phyloP scores from a whole-genome alignment of 2,797 vertebrate genomes.

The Sebastes glaucus region DNA sequence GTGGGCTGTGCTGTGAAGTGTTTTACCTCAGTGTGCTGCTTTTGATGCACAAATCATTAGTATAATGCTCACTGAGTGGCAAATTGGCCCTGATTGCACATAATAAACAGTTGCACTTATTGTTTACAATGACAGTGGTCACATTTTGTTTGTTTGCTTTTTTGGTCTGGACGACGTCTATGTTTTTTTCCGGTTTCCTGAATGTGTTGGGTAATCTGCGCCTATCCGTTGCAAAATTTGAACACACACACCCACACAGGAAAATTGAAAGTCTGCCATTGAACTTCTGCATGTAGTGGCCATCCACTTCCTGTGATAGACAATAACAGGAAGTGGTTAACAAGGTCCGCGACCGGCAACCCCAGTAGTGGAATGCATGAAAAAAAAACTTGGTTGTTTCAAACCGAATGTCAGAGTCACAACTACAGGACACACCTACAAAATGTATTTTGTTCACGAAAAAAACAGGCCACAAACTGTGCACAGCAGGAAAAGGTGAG shows the following conservation, averaged over 20 bases:
- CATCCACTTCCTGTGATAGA: conserved; percentile 79
- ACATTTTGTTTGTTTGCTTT: conserved; percentile 23
- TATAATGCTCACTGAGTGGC: conserved; percentile 1
- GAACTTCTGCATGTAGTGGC: conserved; percentile 72
- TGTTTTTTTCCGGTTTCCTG: conserved; percentile 14
- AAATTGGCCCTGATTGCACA: conserved; percentile 17
- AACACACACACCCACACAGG: conserved; percentile 11
- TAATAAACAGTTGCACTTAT: conserved; percentile 9
- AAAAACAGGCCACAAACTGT: conserved; percentile 34
- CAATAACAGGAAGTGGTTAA: conserved; percentile 87
- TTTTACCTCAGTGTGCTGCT: conserved; percentile 1
- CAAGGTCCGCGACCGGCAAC: conserved; percentile 60
- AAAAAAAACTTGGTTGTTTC: conserved; percentile 28
- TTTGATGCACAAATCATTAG: conserved; percentile 38
- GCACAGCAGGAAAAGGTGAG: conserved; percentile 56
- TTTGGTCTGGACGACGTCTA: neutral
- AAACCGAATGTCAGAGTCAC: conserved; percentile 21
- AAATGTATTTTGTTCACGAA: conserved; percentile 22
- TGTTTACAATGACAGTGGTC: conserved; percentile 11
- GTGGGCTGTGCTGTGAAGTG: conserved; percentile 6
- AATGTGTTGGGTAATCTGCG: conserved; percentile 1
- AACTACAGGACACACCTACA: conserved; percentile 17
- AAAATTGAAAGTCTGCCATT: conserved; percentile 71
- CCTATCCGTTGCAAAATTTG: conserved; percentile 23
- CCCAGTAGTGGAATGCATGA: conserved; percentile 54